Evolutionary conservation across 2,797 vertebrate species (phyloP), one percentile per base, ranked within the genome.

Genomic region (Acomys russatus): DNA sequence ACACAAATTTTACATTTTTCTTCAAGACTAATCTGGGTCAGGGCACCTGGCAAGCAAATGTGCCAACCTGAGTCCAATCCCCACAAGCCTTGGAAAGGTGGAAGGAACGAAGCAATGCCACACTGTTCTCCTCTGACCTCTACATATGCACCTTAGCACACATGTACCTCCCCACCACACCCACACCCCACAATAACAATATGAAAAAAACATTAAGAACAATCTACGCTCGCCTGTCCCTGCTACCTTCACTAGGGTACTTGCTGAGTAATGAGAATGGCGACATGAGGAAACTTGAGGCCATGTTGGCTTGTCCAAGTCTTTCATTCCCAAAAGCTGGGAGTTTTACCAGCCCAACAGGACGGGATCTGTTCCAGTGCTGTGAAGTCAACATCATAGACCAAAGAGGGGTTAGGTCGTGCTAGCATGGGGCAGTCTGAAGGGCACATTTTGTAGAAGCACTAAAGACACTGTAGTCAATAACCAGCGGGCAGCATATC

Each of bases 331-430:
- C 64, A 33, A n/a, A 18, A 20, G 28, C 25, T 86, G 63, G 49
- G 83, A 89, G 74, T 76, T 38, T 95, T 64, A 87, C 87, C 59
- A 68, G 66, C 92, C 86, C 49, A 87, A 77, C 23, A 79, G 25
- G 71, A n/a, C 77, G 35, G 71, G 73, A 61, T 23, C 23, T 22
- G 14, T n/a, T 64, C 33, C 61, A 68, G 28, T n/a, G 56, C 12
- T 89, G 5, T 92, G 70, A 78, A 80, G 76, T 76, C 74, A 63
- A 0, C 77, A 79, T 79, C 94, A 77, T 2, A 84, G 70, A 77
- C 54, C 20, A 85, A 70, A 76, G 77, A 88, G 87, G 86, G 92
- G 61, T 74, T 33, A 56, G 94, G 76, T 5, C 76, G 35, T 56
- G 56, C 63, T 94, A 28, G 92, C 77, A 25, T 44, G 17, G 49